Percentiles rank a stretch among this genome's conserved stretches.
Conservation (phyloP, 1,140 invertebrate species). For the Papilio glaucus region DNA sequence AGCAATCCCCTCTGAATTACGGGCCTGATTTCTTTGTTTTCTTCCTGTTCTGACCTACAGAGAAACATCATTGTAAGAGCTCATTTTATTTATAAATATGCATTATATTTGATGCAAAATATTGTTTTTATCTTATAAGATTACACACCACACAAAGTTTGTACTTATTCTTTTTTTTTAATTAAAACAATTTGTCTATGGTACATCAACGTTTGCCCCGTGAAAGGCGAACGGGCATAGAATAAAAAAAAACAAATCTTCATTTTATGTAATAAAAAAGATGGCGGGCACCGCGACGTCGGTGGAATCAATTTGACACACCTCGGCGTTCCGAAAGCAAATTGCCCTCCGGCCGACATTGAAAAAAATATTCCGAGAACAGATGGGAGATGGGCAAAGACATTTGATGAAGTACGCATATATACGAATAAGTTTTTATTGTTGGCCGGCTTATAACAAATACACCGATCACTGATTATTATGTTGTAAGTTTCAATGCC, state of each 20-base stretch:
- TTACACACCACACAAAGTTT: not conserved
- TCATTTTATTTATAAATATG: too few species aligned
- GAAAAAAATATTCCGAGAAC: constrained; percentile 49
- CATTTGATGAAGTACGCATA: constrained; percentile 28
- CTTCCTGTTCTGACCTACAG: too few species aligned
- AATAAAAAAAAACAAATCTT: constrained; percentile 46
- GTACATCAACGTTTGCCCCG: not conserved
- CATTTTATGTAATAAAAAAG: constrained; percentile 50
- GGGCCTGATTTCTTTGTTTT: too few species aligned
- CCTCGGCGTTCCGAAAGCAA: constrained; percentile 47
- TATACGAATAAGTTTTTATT: constrained; percentile 16
- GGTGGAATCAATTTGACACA: constrained; percentile 62
- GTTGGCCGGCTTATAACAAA: constrained; percentile 2
- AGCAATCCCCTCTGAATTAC: too few species aligned
- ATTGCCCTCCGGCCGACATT: constrained; percentile 45
- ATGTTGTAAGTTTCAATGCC: not conserved
- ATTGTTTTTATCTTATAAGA: not conserved
- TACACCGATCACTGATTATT: not conserved
- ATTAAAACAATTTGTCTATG: constrained; percentile 15
- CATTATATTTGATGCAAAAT: not conserved
- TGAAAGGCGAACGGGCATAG: constrained; percentile 5
- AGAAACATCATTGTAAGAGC: too few species aligned
- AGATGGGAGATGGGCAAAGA: constrained; percentile 31
- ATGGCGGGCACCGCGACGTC: constrained; percentile 49
- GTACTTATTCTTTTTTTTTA: not conserved